These are phyloP conservation scores for Synergus itoensis DNA, from an alignment of 2,888 invertebrate genomes.

Conservation along the genomic window DNA sequence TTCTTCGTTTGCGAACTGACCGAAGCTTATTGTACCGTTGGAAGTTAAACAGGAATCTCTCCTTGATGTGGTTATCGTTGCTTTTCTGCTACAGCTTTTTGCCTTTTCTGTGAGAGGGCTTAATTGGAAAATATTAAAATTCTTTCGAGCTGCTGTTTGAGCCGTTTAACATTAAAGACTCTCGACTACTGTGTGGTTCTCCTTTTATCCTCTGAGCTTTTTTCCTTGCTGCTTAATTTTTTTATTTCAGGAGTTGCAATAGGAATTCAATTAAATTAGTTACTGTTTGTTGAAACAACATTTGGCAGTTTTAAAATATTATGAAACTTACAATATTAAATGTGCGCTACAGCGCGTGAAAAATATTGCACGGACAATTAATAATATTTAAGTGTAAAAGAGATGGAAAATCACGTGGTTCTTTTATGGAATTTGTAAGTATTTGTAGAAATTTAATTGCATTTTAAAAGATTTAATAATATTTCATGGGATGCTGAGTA, in stretches of 20 bases:
- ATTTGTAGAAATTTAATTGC: too few relatives aligned
- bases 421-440: too few relatives aligned
- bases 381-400: too few relatives aligned
- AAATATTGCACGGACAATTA: too few relatives aligned
- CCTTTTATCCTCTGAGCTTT: background rate
- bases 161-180: conserved; percentile 28
- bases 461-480: too few relatives aligned
- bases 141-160: conserved; percentile 17
- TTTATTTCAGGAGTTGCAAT: background rate
- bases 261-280: too few relatives aligned
- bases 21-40: conserved; percentile 26
- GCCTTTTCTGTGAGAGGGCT: background rate
- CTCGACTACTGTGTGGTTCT: conserved; percentile 14
- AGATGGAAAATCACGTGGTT: too few relatives aligned
- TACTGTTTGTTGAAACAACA: too few relatives aligned
- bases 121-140: conserved; percentile 40
- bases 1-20: conserved; percentile 30
- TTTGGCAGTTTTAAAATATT: too few relatives aligned
- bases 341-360: too few relatives aligned
- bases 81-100: conserved; percentile 13
- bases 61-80: conserved; percentile 38
- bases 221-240: background rate
- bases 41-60: conserved; percentile 27
- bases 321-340: too few relatives aligned
- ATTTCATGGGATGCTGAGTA: too few relatives aligned